These are phyloP conservation scores for Metopia argyrocephala DNA, from an alignment of 2,888 invertebrate species.

Conservation along the genomic window DNA sequence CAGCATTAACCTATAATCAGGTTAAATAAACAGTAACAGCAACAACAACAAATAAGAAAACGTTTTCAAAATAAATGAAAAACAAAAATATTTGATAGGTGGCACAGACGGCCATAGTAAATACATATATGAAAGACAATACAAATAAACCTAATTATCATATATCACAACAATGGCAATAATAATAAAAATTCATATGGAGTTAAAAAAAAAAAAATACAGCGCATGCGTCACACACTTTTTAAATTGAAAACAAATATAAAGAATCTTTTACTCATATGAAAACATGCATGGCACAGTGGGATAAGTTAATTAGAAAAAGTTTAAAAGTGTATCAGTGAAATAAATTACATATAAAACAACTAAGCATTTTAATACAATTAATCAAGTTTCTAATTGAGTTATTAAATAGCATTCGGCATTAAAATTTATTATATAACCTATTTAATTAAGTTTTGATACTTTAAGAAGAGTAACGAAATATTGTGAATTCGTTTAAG, in stretches of 20 bases:
- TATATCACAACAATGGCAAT: not conserved
- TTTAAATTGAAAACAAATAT: constrained; percentile 12
- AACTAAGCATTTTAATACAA: no score
- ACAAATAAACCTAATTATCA: constrained; percentile 19
- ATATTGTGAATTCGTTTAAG: no score
- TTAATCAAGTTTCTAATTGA: no score
- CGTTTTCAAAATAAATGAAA: not conserved
- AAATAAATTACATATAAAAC: no score
- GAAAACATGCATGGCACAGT: not conserved
- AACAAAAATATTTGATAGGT: not conserved
- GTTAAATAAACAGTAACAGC: constrained; percentile 20
- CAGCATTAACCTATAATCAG: constrained; percentile 54
- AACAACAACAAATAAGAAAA: not conserved
- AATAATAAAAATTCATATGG: constrained; percentile 3
- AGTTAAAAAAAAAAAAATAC: constrained; percentile 21
- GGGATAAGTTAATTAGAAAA: not conserved
- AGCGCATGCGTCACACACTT: constrained; percentile 48
- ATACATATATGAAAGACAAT: not conserved
- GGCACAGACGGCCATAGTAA: not conserved
- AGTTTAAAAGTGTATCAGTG: not conserved
- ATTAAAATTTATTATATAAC: no score
- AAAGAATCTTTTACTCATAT: not conserved
- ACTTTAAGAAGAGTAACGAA: no score
- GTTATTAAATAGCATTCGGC: no score
- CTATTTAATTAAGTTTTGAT: no score